These are phyloP conservation scores for Rhabditoides inermis DNA, from an alignment of 2,888 invertebrate genomes.

Conservation along the genomic window DNA sequence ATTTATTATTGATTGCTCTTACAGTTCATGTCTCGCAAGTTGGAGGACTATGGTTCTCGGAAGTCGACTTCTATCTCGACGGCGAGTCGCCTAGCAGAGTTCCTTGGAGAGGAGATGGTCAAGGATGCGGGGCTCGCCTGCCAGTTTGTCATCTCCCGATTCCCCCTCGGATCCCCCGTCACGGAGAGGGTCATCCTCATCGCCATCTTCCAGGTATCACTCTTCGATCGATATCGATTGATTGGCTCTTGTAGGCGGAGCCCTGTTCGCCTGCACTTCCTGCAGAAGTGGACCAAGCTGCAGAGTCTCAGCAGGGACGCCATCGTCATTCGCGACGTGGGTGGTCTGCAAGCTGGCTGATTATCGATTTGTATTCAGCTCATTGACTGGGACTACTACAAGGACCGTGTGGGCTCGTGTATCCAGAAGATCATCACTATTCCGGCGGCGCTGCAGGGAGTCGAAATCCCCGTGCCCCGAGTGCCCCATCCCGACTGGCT, in stretches of 20 bases:
- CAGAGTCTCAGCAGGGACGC: slow-evolving; percentile 52
- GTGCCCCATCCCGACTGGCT: slow-evolving; percentile 95
- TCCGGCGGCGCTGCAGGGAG: slow-evolving; percentile 83
- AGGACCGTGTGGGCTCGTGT: slow-evolving; percentile 83
- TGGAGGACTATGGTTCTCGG: slow-evolving; percentile 90
- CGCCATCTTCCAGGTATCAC: slow-evolving; percentile 64
- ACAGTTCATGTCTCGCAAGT: no score
- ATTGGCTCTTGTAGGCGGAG: no score
- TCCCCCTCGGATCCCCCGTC: slow-evolving; percentile 83
- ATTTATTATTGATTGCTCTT: no score
- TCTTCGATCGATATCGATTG: slow-evolving; percentile 50
- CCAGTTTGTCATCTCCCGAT: slow-evolving; percentile 73
- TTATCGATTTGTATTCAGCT: no score
- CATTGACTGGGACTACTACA: slow-evolving; percentile 94
- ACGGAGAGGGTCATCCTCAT: slow-evolving; percentile 86
- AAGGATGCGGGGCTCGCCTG: slow-evolving; percentile 87
- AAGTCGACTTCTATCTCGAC: slow-evolving; percentile 97
- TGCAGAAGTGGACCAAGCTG: slow-evolving; percentile 82
- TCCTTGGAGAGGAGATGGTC: slow-evolving; percentile 42
- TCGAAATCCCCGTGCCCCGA: slow-evolving; percentile 80
- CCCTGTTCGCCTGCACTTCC: slow-evolving; percentile 76
- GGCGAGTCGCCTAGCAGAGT: slow-evolving; percentile 85
- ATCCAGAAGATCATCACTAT: slow-evolving; percentile 99
- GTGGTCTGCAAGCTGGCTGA: no score
- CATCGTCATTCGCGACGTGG: slow-evolving; percentile 69